Conservation (phyloP, 2,888 invertebrate genomes). For the Tetropium fuscum region DNA sequence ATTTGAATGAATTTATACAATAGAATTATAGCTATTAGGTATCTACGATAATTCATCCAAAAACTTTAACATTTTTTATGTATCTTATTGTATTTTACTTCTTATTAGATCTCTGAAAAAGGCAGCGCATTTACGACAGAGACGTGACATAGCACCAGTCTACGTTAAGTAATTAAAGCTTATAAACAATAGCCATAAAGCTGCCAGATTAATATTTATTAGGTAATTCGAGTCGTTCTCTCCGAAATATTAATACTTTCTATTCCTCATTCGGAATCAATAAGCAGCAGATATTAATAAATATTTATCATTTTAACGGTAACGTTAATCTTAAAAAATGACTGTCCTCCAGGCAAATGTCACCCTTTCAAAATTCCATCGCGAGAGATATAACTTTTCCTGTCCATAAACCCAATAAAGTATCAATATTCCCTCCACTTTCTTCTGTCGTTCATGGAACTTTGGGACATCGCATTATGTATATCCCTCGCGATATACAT, state of each 20-base stretch:
- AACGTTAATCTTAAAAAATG: not conserved
- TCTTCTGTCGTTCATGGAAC: slow-evolving; percentile 29
- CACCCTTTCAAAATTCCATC: slow-evolving; percentile 6
- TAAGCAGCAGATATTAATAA: not conserved
- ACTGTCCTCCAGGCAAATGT: slow-evolving; percentile 1
- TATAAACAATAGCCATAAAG: slow-evolving; percentile 14
- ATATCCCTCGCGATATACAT: slow-evolving; percentile 31
- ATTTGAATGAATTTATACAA: no score
- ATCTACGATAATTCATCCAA: not conserved
- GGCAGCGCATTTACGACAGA: slow-evolving; percentile 28
- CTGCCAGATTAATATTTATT: slow-evolving; percentile 18
- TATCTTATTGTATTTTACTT: slow-evolving; percentile 8
- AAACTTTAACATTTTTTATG: slow-evolving; percentile 1
- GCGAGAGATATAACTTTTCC: slow-evolving; percentile 37
- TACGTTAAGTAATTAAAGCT: slow-evolving; percentile 30
- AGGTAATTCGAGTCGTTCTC: slow-evolving; percentile 13
- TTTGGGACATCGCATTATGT: slow-evolving; percentile 37
- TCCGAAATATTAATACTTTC: slow-evolving; percentile 3
- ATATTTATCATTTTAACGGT: not conserved
- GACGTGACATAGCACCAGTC: slow-evolving; percentile 27
- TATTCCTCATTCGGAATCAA: not conserved
- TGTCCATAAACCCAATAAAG: slow-evolving; percentile 41
- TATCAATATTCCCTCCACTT: slow-evolving; percentile 40
- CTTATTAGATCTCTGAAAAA: slow-evolving; percentile 18
- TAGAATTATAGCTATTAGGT: no score